A percentile compares a stretch with the other conserved stretches of the same genome.
Evolutionary conservation across 2,888 invertebrate species (phyloP).

Genomic region (Julus scandinavius): DNA sequence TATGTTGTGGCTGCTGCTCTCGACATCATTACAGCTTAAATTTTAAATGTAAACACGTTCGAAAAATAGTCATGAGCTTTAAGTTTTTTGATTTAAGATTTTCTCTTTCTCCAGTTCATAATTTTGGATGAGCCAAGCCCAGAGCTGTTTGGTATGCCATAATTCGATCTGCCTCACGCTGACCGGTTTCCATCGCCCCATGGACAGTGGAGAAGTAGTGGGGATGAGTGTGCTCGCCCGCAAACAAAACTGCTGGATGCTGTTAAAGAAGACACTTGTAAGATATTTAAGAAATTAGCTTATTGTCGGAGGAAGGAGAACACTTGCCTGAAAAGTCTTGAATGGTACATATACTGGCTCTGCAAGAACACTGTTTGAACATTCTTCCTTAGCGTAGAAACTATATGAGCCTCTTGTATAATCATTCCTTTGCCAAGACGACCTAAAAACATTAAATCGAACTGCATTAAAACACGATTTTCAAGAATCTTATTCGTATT

Average conservation of each 20-base stretch:
- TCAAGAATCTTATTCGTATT: no score
- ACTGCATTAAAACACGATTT: no score
- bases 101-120: no score
- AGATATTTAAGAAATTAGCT: not conserved
- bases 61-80: no score
- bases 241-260: slow-evolving; percentile 62
- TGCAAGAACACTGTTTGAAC: slow-evolving; percentile 35
- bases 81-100: no score
- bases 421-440: slow-evolving; percentile 77
- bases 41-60: no score
- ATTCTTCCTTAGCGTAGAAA: slow-evolving; percentile 63
- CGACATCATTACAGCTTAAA: no score
- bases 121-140: no score
- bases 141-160: not conserved
- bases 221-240: slow-evolving; percentile 65
- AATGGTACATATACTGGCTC: slow-evolving; percentile 38
- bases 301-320: not conserved
- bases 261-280: slow-evolving; percentile 14
- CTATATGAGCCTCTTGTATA: slow-evolving; percentile 79
- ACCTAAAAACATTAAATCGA: slow-evolving; percentile 67
- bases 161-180: slow-evolving; percentile 76
- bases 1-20: no score
- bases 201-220: slow-evolving; percentile 76
- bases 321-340: not conserved
- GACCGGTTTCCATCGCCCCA: slow-evolving; percentile 79